Evolutionary conservation across 2,113 vertebrate genomes (phyloP), one percentile per base, ranked within the genome.

Genomic region (Panthera tigris): DNA sequence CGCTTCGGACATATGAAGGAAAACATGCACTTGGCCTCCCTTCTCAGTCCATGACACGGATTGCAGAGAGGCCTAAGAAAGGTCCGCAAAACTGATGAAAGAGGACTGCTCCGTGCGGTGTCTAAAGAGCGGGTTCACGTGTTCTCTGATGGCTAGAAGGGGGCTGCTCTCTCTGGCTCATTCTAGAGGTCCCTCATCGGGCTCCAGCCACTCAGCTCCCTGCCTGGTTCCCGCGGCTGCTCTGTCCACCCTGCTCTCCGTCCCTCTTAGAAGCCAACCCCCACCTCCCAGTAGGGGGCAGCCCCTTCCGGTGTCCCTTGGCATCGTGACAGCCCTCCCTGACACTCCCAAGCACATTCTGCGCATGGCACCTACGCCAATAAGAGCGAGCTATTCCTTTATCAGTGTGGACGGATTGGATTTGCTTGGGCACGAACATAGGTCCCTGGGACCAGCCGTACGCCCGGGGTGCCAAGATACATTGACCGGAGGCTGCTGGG

Each of bases 381-480:
- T 45, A 89, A 96, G 29, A 73, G 14, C 21, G 78, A 79, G 13
- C 50, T 80, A 12, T 69, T 41, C 15, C 66, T 57, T 84, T n/a
- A 76, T 78, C n/a, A 41, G 25, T 5, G 16, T 45, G 25, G 18
- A 45, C 41, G 39, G 61, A 33, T 33, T 45, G 86, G 71, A 71
- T 36, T 57, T 79, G 68, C 48, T 41, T 66, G 82, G 65, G 48
- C 82, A 86, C 27, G 68, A 48, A 12, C 71, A 85, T 50, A 48
- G 31, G 50, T 89, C 79, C 33, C 7, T 21, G 27, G 12, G 8
- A 13, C 74, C 36, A 61, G 39, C 55, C 55, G 4, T 48, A 74
- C 23, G 31, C 48, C 0, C 0, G 91, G 8, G 19, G 1, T 65
- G 55, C 12, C 61, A 50, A n/a, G 23, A 25, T 10, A 41, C 8